Conservation (phyloP, 2,113 vertebrate species). For the Piprites chloris region DNA sequence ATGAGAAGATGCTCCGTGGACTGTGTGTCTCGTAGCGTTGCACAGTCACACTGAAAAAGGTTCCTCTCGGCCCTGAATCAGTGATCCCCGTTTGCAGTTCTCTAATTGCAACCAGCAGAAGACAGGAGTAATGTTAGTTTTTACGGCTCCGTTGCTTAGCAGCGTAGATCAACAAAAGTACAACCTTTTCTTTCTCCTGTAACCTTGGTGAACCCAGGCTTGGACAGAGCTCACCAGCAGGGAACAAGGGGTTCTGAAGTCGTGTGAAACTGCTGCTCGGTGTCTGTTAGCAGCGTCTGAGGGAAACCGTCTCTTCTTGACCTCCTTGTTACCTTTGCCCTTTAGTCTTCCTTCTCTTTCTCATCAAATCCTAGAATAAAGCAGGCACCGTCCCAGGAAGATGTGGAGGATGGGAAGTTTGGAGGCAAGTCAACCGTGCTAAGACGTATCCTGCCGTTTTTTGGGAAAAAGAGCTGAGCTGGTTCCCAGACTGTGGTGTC, state of each 20-base stretch:
- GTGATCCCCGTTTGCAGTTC: slow-evolving; percentile 4
- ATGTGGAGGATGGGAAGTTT: slow-evolving; percentile 32
- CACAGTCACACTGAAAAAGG: not conserved
- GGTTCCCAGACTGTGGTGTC: not conserved
- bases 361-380: slow-evolving; percentile 51
- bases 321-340: slow-evolving; percentile 44
- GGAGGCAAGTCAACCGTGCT: not conserved
- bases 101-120: slow-evolving; percentile 18
- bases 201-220: slow-evolving; percentile 6
- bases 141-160: slow-evolving; percentile 69
- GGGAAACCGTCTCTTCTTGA: slow-evolving; percentile 44
- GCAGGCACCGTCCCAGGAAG: not conserved
- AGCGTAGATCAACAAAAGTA: slow-evolving; percentile 51
- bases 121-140: slow-evolving; percentile 20
- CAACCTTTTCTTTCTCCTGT: slow-evolving; percentile 28
- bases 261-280: not conserved
- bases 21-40: not conserved
- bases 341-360: slow-evolving; percentile 45
- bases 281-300: not conserved
- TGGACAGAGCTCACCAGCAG: not conserved
- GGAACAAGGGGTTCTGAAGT: slow-evolving; percentile 13
- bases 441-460: slow-evolving; percentile 22
- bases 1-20: not conserved
- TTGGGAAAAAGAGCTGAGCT: slow-evolving; percentile 34
- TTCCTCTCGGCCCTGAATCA: not conserved